phyloP scores from a whole-genome alignment of 2,113 vertebrate genomes.

The Pelusios castaneus region DNA sequence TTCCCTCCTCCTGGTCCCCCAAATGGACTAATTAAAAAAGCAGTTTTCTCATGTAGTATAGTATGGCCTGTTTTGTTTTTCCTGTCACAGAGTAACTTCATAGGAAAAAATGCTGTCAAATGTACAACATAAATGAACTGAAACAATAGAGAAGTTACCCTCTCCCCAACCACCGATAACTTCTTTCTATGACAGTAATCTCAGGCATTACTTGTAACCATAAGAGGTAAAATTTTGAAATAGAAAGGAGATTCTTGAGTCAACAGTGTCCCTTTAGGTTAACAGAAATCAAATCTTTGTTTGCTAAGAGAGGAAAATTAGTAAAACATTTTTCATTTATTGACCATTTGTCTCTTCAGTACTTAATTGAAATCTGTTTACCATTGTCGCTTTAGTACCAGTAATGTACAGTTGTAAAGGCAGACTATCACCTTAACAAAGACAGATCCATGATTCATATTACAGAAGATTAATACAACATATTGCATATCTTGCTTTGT shows the following conservation, averaged over 20 bases:
- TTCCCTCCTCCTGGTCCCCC: neutral
- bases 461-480: neutral
- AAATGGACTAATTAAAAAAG: neutral
- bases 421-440: constrained; percentile 6
- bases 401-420: constrained; percentile 19
- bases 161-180: neutral
- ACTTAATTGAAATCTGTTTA: constrained; percentile 40
- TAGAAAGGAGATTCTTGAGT: neutral
- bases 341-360: constrained; percentile 11
- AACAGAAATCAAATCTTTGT: neutral
- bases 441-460: constrained; percentile 19
- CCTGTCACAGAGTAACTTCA: neutral
- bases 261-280: neutral
- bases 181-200: constrained; percentile 16
- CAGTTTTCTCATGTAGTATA: neutral
- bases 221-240: neutral
- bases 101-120: constrained; percentile 24
- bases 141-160: neutral
- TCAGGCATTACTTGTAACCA: constrained; percentile 42
- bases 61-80: neutral
- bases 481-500: neutral
- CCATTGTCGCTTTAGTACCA: neutral
- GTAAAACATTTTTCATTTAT: constrained; percentile 37
- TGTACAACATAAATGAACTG: neutral
- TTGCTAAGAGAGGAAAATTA: constrained; percentile 5